A percentile compares a stretch with the other conserved stretches of the same genome.
phyloP scores from a whole-genome alignment of 2,113 vertebrate species.

The Neomonachus schauinslandi region DNA sequence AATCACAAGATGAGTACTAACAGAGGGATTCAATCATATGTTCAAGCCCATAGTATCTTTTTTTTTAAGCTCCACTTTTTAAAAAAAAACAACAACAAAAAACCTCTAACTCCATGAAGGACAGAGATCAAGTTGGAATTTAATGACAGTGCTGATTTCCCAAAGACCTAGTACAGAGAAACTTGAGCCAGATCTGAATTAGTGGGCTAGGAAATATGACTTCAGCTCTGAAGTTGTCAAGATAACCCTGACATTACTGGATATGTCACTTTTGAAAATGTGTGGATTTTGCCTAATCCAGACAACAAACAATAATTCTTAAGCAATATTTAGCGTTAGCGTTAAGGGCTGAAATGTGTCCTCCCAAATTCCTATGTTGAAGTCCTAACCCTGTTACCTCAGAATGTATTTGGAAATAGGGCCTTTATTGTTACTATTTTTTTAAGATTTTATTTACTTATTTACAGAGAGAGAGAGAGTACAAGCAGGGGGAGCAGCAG shows the following conservation, averaged over 20 bases:
- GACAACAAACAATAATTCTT: background rate
- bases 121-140: background rate
- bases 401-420: background rate
- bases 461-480: too few relatives aligned
- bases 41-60: background rate
- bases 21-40: background rate
- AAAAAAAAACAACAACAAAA: background rate
- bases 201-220: background rate
- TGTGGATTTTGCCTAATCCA: background rate
- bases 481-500: too few relatives aligned
- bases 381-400: background rate
- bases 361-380: background rate
- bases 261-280: background rate
- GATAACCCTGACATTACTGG: background rate
- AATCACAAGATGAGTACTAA: background rate
- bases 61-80: background rate
- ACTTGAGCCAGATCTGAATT: background rate
- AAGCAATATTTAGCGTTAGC: background rate
- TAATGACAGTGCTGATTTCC: background rate
- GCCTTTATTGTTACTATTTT: too few relatives aligned
- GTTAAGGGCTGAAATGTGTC: background rate
- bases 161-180: background rate
- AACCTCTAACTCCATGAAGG: background rate
- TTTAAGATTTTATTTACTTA: too few relatives aligned
- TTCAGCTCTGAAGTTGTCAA: background rate